Evolutionary conservation across 2,888 invertebrate species (phyloP).

Genomic region (Agrilus cyanescens): DNA sequence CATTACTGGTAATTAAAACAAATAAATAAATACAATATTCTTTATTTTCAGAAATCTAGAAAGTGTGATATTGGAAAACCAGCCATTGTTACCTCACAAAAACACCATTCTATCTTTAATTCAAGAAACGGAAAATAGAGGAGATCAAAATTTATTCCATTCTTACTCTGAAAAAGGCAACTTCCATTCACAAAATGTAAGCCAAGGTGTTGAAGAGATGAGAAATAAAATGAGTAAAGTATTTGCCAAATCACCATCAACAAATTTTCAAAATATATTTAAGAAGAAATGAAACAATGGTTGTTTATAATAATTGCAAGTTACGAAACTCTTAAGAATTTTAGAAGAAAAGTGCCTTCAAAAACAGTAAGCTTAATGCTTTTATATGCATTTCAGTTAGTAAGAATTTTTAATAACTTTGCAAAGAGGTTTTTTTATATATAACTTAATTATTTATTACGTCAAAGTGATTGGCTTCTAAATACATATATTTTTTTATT

Average conservation of each 20-base stretch:
- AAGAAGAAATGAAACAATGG: slow-evolving; percentile 32
- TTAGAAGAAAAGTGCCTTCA: not conserved
- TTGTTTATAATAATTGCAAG: not conserved
- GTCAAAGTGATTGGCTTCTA: no score
- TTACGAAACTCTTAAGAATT: not conserved
- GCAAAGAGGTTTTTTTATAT: no score
- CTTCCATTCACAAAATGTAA: slow-evolving; percentile 31
- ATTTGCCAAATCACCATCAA: slow-evolving; percentile 36
- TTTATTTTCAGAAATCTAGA: slow-evolving; percentile 35
- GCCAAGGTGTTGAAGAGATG: slow-evolving; percentile 48
- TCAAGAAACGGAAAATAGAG: slow-evolving; percentile 40
- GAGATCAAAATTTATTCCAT: slow-evolving; percentile 22
- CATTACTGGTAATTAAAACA: not conserved
- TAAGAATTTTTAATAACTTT: no score
- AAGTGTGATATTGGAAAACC: slow-evolving; percentile 34
- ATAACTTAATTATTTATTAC: no score
- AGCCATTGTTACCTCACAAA: slow-evolving; percentile 35
- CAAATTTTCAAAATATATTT: slow-evolving; percentile 36
- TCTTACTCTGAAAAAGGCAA: slow-evolving; percentile 14
- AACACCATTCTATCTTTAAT: slow-evolving; percentile 41
- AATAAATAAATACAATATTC: not conserved
- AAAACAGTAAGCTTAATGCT: not conserved
- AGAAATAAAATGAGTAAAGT: slow-evolving; percentile 48
- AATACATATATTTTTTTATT: no score
- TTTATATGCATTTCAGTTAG: not conserved